Percentiles rank a stretch among this genome's conserved stretches.
These are phyloP conservation scores for Eupithecia centaureata DNA, from an alignment of 2,888 invertebrate species.

Conservation along the genomic window DNA sequence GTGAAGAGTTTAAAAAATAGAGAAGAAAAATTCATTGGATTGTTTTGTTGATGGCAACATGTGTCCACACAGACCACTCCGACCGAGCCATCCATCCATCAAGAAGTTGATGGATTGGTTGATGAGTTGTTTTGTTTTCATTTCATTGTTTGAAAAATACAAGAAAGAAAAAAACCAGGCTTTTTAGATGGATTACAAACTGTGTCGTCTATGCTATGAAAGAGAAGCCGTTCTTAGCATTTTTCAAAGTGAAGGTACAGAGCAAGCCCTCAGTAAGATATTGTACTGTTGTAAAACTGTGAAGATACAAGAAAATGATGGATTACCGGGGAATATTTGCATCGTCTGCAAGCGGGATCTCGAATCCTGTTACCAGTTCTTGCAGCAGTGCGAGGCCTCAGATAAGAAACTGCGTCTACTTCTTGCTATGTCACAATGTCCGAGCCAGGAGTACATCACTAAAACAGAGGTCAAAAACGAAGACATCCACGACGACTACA, in stretches of 20 bases:
- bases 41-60: too few relatives aligned
- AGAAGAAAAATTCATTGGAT: too few relatives aligned
- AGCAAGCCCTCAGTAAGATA: conserved; percentile 56
- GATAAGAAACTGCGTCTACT: conserved; percentile 59
- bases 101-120: too few relatives aligned
- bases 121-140: too few relatives aligned
- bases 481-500: conserved; percentile 40
- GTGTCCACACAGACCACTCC: too few relatives aligned
- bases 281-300: conserved; percentile 64
- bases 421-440: neutral
- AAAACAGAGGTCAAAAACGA: conserved; percentile 60
- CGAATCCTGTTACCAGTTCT: conserved; percentile 57
- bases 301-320: conserved; percentile 57
- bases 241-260: conserved; percentile 45
- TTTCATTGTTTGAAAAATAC: too few relatives aligned
- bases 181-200: conserved; percentile 49
- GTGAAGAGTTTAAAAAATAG: too few relatives aligned
- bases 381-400: conserved; percentile 63
- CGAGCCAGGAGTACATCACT: conserved; percentile 10
- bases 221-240: conserved; percentile 55
- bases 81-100: too few relatives aligned
- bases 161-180: conserved; percentile 37
- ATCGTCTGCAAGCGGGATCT: conserved; percentile 57
- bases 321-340: conserved; percentile 62
- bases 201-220: conserved; percentile 65